A percentile compares a stretch with the other conserved stretches of the same genome.
Evolutionary conservation across 1,140 invertebrate species (phyloP).

Genomic region (Leptonema lineaticorne): DNA sequence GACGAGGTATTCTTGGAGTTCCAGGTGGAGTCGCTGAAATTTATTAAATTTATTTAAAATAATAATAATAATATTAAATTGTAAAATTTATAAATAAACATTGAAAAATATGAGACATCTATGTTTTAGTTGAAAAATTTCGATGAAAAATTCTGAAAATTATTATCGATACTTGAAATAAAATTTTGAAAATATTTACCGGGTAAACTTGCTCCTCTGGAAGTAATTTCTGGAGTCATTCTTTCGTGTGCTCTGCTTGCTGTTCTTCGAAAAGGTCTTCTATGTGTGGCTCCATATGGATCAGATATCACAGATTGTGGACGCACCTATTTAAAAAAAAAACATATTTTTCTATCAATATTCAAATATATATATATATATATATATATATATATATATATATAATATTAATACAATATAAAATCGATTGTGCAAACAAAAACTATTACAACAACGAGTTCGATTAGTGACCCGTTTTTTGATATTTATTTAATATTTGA

Average conservation of each 20-base stretch:
- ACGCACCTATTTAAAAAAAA: constrained; percentile 31
- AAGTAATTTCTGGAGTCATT: constrained; percentile 36
- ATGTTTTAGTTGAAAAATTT: not conserved
- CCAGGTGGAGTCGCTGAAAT: constrained; percentile 39
- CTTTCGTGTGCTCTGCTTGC: constrained; percentile 34
- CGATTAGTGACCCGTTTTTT: too few species aligned
- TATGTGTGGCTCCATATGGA: constrained; percentile 24
- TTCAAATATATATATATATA: too few species aligned
- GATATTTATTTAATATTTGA: too few species aligned
- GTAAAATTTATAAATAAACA: not conserved
- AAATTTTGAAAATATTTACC: constrained; percentile 21
- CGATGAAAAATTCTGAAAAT: not conserved
- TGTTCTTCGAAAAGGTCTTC: constrained; percentile 29
- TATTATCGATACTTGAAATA: not conserved
- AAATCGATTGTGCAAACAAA: not conserved
- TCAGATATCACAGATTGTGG: constrained; percentile 41
- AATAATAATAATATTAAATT: constrained; percentile 9
- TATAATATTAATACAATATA: not conserved
- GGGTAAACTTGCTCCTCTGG: constrained; percentile 39
- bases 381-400: too few species aligned
- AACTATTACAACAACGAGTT: too few species aligned
- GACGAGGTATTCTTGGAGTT: constrained; percentile 35
- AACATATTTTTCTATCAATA: too few species aligned
- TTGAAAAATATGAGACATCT: not conserved
- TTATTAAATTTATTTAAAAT: not conserved